phyloP scores from a whole-genome alignment of 2,888 invertebrate genomes.

The Hoplodrina ambigua region DNA sequence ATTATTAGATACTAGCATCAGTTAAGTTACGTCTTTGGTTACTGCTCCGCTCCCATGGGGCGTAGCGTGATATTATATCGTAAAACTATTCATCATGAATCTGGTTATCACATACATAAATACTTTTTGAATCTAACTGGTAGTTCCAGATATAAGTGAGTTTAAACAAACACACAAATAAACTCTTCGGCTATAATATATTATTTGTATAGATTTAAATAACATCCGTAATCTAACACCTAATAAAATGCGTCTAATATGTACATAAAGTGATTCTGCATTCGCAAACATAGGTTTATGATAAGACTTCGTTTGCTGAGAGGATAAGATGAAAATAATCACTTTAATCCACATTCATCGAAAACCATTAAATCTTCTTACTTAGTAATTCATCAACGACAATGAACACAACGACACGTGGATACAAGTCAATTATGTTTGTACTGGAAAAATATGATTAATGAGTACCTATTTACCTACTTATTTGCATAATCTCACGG shows the following conservation, averaged over 20 bases:
- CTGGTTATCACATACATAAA: no score
- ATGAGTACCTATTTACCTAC: not conserved
- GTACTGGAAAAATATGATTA: not conserved
- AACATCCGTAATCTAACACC: no score
- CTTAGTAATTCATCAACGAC: not conserved
- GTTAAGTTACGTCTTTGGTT: no score
- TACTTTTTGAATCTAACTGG: no score
- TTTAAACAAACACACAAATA: no score
- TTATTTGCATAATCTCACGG: not conserved
- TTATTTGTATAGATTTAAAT: no score
- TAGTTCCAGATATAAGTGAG: no score
- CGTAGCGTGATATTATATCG: no score
- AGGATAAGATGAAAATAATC: slow-evolving; percentile 5
- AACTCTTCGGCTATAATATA: no score
- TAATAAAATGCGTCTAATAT: not conserved
- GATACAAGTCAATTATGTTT: not conserved
- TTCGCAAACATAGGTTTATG: not conserved
- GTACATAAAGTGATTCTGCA: not conserved
- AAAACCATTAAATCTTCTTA: not conserved
- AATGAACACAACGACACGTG: not conserved
- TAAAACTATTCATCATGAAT: no score
- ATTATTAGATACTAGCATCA: no score
- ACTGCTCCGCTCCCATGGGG: no score
- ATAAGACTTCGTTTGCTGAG: not conserved
- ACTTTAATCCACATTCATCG: not conserved